These are phyloP conservation scores for Diacarnus erythraeanus DNA, from an alignment of 37 sponge, comb jelly and placozoan species.

Conservation along the genomic window DNA sequence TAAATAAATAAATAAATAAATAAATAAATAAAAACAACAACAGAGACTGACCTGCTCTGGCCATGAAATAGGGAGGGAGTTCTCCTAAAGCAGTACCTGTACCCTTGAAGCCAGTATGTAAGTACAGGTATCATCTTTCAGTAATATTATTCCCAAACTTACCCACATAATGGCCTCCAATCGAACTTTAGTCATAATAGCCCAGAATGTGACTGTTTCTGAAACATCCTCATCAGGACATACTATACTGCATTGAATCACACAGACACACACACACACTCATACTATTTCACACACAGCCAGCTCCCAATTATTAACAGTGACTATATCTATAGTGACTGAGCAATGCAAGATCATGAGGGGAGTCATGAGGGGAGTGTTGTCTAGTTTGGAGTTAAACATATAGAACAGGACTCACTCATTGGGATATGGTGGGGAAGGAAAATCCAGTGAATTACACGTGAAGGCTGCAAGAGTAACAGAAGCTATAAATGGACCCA, in stretches of 20 bases:
- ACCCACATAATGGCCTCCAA: conserved; percentile 95
- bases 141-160: conserved; percentile 18
- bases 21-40: no score
- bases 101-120: conserved; percentile 56
- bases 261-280: no score
- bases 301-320: no score
- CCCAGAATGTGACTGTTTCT: conserved; percentile 65
- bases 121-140: background rate
- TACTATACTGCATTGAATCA: conserved; percentile 61
- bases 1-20: no score
- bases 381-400: conserved; percentile 11
- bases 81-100: conserved; percentile 98
- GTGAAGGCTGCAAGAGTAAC: conserved; percentile 98
- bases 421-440: conserved; percentile 91
- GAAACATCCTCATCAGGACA: conserved; percentile 61
- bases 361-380: conserved; percentile 1
- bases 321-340: conserved; percentile 16
- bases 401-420: conserved; percentile 50
- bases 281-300: no score
- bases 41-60: conserved; percentile 92
- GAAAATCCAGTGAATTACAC: conserved; percentile 94
- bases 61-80: conserved; percentile 99
- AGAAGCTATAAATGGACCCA: conserved; percentile 99
- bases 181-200: conserved; percentile 90
- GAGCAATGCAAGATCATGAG: background rate